Base-by-base conservation (phyloP, 2,797 vertebrate genomes). In the Anguilla obscura region DNA sequence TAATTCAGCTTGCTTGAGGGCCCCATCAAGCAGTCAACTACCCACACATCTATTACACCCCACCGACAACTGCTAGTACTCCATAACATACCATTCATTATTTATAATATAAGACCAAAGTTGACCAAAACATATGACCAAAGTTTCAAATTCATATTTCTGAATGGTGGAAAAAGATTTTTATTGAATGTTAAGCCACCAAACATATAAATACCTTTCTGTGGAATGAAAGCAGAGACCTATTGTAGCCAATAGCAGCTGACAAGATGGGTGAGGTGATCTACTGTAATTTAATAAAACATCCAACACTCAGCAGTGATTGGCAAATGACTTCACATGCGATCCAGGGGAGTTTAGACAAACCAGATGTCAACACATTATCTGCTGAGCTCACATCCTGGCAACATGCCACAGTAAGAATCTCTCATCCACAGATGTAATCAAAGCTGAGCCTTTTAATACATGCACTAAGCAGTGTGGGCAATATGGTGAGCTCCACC, bases 291-390 rank as follows among this genome's bases (percentile, higher is more conserved):
- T 85, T 86, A 88, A 56, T 54, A 60, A 88, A 80, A 82, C 7
- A 36, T 48, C 58, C 16, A 56, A 63, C 27, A 36, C 36, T 52
- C 76, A 50, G 14, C n/a, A n/a, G 3, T 21, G 85, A 66, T 45
- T 63, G 27, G 66, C 27, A 88, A 84, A 89, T 56, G n/a, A 90
- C 92, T 92, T 90, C 89, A 84, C 66, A 86, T 89, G 94, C 93
- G 93, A 95, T 94, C 93, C 92, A 90, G 89, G 86, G 86, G 87
- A 90, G 56, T 79, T 90, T 90, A 92, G 90, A 93, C 89, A 88
- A 91, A 94, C 87, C 93, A 95, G 94, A 95, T 95, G 93, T 91
- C 89, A 88, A 87, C 86, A 90, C 93, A 91, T 93, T 91, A 92
- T 92, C 90, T 85, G 87, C 88, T 33, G 87, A 86, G 89, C 87